phyloP scores from a whole-genome alignment of 2,797 vertebrate genomes.

The Spheniscus humboldti region DNA sequence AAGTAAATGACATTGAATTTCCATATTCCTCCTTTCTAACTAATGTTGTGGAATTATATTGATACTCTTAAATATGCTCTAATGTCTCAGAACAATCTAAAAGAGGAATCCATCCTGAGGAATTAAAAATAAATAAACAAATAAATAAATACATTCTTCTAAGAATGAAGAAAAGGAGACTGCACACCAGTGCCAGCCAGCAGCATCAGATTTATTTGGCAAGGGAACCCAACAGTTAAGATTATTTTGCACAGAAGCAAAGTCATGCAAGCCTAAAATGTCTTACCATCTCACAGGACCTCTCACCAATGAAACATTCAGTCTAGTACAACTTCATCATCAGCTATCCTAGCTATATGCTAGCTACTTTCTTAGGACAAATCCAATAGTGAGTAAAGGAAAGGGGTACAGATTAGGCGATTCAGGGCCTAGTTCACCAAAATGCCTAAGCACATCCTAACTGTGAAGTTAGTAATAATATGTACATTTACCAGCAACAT shows the following conservation, averaged over 20 bases:
- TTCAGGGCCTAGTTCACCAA: not conserved
- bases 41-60: not conserved
- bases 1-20: not conserved
- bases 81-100: not conserved
- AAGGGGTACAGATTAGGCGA: not conserved
- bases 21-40: not conserved
- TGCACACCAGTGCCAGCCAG: not conserved
- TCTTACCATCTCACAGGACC: not conserved
- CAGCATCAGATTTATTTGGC: not conserved
- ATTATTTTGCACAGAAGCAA: not conserved
- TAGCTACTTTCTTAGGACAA: not conserved
- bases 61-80: not conserved
- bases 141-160: not conserved
- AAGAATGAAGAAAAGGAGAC: slow-evolving; percentile 7
- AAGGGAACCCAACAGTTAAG: not conserved
- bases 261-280: not conserved
- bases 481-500: not conserved
- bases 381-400: not conserved
- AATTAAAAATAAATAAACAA: not conserved
- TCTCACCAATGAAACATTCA: not conserved
- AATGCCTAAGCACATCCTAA: not conserved
- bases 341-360: too few relatives aligned
- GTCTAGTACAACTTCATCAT: not conserved
- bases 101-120: not conserved
- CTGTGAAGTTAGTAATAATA: not conserved